Evolutionary conservation across 2,888 invertebrate genomes (phyloP).

Genomic region (Microctonus brassicae): DNA sequence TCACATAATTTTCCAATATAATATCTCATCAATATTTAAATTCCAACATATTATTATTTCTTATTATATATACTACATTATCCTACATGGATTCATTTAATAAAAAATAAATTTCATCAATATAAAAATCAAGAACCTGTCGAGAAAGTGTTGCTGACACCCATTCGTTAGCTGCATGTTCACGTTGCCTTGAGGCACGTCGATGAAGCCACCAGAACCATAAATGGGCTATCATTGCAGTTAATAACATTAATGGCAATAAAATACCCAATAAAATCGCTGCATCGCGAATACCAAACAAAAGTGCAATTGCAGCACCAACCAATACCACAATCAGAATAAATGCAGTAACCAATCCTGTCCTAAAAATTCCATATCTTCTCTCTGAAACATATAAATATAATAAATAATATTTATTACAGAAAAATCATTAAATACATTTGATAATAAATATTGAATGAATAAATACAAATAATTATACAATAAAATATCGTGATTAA

Average conservation of each 20-base stretch:
- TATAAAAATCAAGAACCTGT: slow-evolving; percentile 28
- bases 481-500: neutral
- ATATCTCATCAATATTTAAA: too few relatives aligned
- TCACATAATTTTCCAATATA: neutral
- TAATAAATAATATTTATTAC: neutral
- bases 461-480: neutral
- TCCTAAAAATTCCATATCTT: slow-evolving; percentile 40
- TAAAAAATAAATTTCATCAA: too few relatives aligned
- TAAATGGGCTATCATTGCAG: slow-evolving; percentile 39
- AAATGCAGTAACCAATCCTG: slow-evolving; percentile 37
- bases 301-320: slow-evolving; percentile 37
- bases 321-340: slow-evolving; percentile 36
- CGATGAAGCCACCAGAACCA: slow-evolving; percentile 42
- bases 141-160: slow-evolving; percentile 36
- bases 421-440: too few relatives aligned
- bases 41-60: too few relatives aligned
- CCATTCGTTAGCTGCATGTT: slow-evolving; percentile 41
- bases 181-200: slow-evolving; percentile 35
- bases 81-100: too few relatives aligned
- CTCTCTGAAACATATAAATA: slow-evolving; percentile 32
- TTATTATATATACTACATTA: too few relatives aligned
- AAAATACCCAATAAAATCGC: slow-evolving; percentile 38
- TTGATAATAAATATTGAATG: too few relatives aligned
- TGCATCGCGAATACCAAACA: slow-evolving; percentile 38
- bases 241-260: slow-evolving; percentile 38